Base-by-base conservation (phyloP, 2,113 vertebrate genomes). In the Malaclemys terrapin region DNA sequence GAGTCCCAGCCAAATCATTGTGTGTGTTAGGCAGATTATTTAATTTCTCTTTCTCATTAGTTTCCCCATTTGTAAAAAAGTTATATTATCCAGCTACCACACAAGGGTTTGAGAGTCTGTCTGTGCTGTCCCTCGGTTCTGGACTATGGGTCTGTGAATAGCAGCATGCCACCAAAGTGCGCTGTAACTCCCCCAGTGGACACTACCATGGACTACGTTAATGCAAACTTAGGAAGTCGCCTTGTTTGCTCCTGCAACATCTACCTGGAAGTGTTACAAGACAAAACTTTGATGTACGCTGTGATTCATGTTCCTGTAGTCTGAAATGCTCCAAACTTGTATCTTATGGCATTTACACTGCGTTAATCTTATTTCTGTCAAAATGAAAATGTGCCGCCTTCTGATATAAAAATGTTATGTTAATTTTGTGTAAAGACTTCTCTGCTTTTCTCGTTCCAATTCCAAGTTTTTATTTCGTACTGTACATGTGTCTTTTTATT, bases 401-500 rank as follows among this genome's bases (percentile, higher is more conserved):
- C 4, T 14, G 85, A 88, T 53, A 19, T 5, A 75, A 12, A 85
- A 42, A 35, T 17, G 0, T 25, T 56, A 12, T 62, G 7, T 52
- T 38, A 8, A 49, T 78, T 47, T 65, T 79, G 2, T 56, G 6
- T 45, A 76, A 42, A 16, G 89, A 84, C 4, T 5, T 52, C 10
- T 76, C 85, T 81, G 14, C 5, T 62, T 93, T 80, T 57, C 57
- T 20, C 87, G 85, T 35, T 93, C 38, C 75, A 27, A 8, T 93
- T 38, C 1, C 49, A 81, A 24, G 72, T 35, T 95, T 49, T 87
- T 65, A 38, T 72, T 5, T 3, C 25, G 8, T 89, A 50, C 50
- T 54, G 88, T 85, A 50, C 9, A 81, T 82, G 4, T 97, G 4
- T 97, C 82, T 98, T 65, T 97, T 45, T 97, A 85, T 91, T 78